phyloP scores from a whole-genome alignment of 2,113 vertebrate species.

The Barbus barbus region DNA sequence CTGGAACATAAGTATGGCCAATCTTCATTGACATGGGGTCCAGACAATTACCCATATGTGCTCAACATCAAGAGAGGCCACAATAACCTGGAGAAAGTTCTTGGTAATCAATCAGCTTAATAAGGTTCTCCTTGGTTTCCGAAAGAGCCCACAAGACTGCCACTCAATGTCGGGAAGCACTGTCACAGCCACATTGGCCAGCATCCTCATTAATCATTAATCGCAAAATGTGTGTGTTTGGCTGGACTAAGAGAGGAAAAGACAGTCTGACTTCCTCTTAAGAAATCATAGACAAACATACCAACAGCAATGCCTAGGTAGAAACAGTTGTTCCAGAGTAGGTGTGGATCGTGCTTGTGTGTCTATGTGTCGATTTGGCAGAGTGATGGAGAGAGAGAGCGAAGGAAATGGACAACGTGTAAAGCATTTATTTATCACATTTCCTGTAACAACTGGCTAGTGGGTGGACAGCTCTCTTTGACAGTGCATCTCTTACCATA shows the following conservation, averaged over 20 bases:
- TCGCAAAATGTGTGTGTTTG: conserved; percentile 12
- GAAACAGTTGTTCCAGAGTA: conserved; percentile 33
- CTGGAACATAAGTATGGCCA: neutral
- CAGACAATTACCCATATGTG: neutral
- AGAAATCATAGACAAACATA: conserved; percentile 7
- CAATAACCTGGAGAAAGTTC: conserved; percentile 23
- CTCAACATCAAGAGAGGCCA: conserved; percentile 16
- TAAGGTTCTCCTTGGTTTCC: conserved; percentile 39
- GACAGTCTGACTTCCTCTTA: neutral
- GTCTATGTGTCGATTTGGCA: conserved; percentile 29
- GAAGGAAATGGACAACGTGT: conserved; percentile 29
- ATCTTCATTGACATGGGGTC: conserved; percentile 13
- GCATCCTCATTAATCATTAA: conserved; percentile 51
- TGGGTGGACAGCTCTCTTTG: conserved; percentile 56
- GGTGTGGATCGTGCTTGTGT: conserved; percentile 42
- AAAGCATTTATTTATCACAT: conserved; percentile 58
- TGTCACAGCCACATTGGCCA: conserved; percentile 39
- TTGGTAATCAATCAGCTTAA: conserved; percentile 51
- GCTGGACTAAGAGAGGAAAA: neutral
- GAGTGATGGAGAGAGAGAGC: neutral
- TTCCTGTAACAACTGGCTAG: conserved; percentile 56
- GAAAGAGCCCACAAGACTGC: conserved; percentile 32
- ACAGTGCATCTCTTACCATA: conserved; percentile 48
- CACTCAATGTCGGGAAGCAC: conserved; percentile 20
- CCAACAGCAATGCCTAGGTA: conserved; percentile 20